phyloP scores from a whole-genome alignment of 2,888 invertebrate genomes.

The Conistra vaccinii region DNA sequence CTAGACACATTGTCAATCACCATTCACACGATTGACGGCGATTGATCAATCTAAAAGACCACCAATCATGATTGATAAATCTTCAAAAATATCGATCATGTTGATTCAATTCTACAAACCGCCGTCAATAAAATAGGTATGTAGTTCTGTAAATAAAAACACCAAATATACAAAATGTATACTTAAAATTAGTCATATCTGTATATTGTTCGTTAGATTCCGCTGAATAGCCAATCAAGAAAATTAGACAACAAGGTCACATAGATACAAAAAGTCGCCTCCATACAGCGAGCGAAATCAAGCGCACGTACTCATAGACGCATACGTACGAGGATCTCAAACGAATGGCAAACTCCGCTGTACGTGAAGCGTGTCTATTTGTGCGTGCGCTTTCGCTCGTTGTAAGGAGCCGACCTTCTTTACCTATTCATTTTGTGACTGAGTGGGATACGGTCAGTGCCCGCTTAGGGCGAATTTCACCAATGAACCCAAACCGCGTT shows the following conservation, averaged over 20 bases:
- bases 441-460: not conserved
- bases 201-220: slow-evolving; percentile 59
- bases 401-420: not conserved
- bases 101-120: slow-evolving; percentile 21
- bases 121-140: slow-evolving; percentile 23
- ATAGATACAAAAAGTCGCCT: not conserved
- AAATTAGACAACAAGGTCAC: slow-evolving; percentile 16
- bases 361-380: not conserved
- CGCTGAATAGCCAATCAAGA: slow-evolving; percentile 7
- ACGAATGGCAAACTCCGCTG: not conserved
- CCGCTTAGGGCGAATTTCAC: not conserved
- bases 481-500: not conserved
- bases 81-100: not conserved
- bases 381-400: not conserved
- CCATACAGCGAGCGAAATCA: not conserved
- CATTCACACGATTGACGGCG: slow-evolving; percentile 29
- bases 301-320: not conserved
- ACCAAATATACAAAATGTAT: slow-evolving; percentile 74
- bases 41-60: slow-evolving; percentile 35
- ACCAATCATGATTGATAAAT: slow-evolving; percentile 1
- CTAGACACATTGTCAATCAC: slow-evolving; percentile 37
- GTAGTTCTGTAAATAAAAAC: slow-evolving; percentile 54
- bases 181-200: slow-evolving; percentile 67
- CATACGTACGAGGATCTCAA: not conserved
- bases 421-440: not conserved